Percentiles rank a stretch among this genome's conserved stretches.
Conservation (phyloP, 2,888 invertebrate genomes). For the Polia nebulosa region DNA sequence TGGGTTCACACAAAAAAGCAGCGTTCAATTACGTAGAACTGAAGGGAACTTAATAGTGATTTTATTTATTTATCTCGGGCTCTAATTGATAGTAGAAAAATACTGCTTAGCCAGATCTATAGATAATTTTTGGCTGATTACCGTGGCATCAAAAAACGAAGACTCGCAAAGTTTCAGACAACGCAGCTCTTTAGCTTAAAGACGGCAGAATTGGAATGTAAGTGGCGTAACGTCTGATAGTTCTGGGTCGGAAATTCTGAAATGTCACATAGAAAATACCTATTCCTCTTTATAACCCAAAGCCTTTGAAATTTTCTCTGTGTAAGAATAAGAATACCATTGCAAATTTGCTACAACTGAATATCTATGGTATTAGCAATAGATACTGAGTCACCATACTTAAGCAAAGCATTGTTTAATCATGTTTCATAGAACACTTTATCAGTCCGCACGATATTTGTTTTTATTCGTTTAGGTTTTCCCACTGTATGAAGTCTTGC, state of each 20-base stretch:
- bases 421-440: background rate
- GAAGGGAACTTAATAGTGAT: too few relatives aligned
- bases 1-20: too few relatives aligned
- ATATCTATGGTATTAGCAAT: background rate
- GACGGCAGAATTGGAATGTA: slow-evolving; percentile 3
- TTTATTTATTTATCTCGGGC: too few relatives aligned
- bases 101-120: too few relatives aligned
- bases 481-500: too few relatives aligned
- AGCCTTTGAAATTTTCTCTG: slow-evolving; percentile 8
- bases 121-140: too few relatives aligned
- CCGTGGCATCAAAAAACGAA: too few relatives aligned
- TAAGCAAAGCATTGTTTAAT: background rate
- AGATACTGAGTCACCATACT: slow-evolving; percentile 15
- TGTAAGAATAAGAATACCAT: slow-evolving; percentile 10
- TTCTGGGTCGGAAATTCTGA: background rate
- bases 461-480: background rate
- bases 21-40: too few relatives aligned
- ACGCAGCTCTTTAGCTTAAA: too few relatives aligned
- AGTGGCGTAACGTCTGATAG: slow-evolving; percentile 1
- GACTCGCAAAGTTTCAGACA: too few relatives aligned
- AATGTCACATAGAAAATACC: background rate
- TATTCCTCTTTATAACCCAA: background rate
- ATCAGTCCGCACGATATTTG: slow-evolving; percentile 8
- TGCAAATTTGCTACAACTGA: slow-evolving; percentile 13
- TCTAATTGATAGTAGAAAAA: too few relatives aligned